Base-by-base conservation (phyloP, 2,888 invertebrate genomes). In the Nipponacmea schrenckii region DNA sequence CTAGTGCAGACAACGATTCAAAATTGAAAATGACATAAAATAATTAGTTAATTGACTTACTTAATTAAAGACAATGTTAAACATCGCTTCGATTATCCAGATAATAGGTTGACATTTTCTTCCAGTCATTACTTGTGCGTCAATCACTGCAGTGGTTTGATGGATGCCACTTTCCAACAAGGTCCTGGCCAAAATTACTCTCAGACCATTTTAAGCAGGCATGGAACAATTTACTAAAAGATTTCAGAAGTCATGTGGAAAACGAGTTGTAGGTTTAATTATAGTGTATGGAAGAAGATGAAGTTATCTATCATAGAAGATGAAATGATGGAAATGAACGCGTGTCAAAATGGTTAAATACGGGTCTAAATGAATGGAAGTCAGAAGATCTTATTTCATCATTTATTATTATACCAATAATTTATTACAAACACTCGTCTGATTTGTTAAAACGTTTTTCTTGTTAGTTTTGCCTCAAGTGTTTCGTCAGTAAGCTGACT, bases 381-480 rank as follows among this genome's bases (percentile, higher is more conserved):
- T 39, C 39, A 39, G 39, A 39, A 39, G 20, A 56, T 56, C 56
- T 56, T 24, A 24, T 56, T 56, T 56, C 14, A 24, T 10, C 56
- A 14, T 24, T 56, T 56, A 56, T 56, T 56, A 56, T 24, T 20
- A 56, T 24, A 56, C 56, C 24, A 24, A 10, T 56, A 14, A 14
- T 56, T 56, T 56, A 56, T 24, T 24, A 56, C 24, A 39, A 39
- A 39, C 39, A 39, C 39, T 39, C 39, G 39, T 56, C 56, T 24
- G 24, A 24, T 56, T 56, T 56, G 56, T 56, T 56, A 56, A 56
- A 56, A 56, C 56, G 56, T 56, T 56, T 56, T 56, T 14, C 56
- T 56, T 56, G 56, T 56, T 56, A 56, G 14, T 14, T 56, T 20
- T 56, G 14, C 12, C 24, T 56, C 20, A 56, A 56, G 56, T 56